Percentiles rank a stretch among this genome's conserved stretches.
Conservation (phyloP, 2,888 invertebrate species). For the Harmothoe impar region DNA sequence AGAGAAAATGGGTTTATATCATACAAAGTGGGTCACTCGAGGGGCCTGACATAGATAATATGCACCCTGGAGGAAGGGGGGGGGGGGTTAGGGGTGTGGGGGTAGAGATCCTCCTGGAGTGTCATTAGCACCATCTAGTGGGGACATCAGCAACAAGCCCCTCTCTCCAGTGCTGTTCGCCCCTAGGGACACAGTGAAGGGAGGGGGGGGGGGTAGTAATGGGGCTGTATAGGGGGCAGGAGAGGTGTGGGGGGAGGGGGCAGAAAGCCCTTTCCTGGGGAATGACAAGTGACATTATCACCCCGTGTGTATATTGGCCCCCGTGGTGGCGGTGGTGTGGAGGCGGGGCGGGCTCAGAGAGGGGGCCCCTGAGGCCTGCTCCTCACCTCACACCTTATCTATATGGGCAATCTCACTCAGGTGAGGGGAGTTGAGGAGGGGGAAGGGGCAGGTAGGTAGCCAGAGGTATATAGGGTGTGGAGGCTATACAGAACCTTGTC, state of each 20-base stretch:
- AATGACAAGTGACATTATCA: conserved; percentile 59
- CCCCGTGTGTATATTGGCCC: conserved; percentile 49
- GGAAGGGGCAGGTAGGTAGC: neutral
- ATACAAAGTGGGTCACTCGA: neutral
- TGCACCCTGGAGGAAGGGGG: neutral
- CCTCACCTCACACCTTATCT: conserved; percentile 7
- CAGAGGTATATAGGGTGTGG: neutral
- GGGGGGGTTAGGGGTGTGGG: neutral
- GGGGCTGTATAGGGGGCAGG: neutral
- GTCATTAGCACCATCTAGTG: conserved; percentile 51
- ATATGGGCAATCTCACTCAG: conserved; percentile 33
- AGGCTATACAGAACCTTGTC: no score
- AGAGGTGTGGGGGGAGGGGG: neutral
- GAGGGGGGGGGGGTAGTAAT: neutral
- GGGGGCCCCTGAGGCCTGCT: neutral
- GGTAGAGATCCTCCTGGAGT: neutral
- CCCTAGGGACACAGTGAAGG: conserved; percentile 14
- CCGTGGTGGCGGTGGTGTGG: neutral
- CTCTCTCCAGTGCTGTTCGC: neutral
- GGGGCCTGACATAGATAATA: neutral
- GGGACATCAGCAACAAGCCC: conserved; percentile 22
- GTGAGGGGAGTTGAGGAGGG: neutral
- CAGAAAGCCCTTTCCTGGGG: neutral
- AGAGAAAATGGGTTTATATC: conserved; percentile 23
- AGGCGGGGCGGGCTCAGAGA: neutral